Evolutionary conservation across 2,113 vertebrate genomes (phyloP), one percentile per base, ranked within the genome.

Genomic region (Cygnus buccinator): DNA sequence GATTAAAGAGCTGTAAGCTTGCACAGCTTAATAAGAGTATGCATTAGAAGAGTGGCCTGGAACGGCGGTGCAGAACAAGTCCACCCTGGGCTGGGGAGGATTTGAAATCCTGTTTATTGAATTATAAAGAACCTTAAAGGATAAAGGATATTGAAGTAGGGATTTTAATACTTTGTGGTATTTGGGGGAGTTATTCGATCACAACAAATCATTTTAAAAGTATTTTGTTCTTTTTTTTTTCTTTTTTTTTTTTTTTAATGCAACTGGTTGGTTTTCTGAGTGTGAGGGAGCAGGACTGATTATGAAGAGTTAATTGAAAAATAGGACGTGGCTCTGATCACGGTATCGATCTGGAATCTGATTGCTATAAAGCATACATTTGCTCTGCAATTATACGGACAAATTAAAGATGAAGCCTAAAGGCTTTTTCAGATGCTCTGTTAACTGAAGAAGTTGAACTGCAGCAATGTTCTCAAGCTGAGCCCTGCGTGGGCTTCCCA

Each of bases 101-200:
- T 98, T 97, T 97, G 98, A 94, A 98, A 98, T 98, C 98, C 98
- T 98, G 97, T 98, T 98, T 98, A 98, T 98, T 98, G 98, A 98
- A 98, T 99, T 98, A 98, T 98, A 98, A 99, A 98, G 97, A 97
- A 98, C 97, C 98, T 99, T 98, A 98, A 98, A 98, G 98, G 98
- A 98, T 98, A 97, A 98, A 98, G 98, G 97, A 96, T 97, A 97
- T 96, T 98, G 97, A 98, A 97, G 97, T 81, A 84, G 97, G 97
- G 98, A 98, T 98, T 98, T 98, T 97, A 97, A 98, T 98, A 89
- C 97, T 97, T 98, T 90, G 87, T 93, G 97, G 96, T 97, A 97
- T 97, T 98, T 93, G 89, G 94, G 84, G 80, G 68, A 98, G 98
- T 97, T 96, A 95, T 98, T 98, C 96, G 95, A 98, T 98, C 98